A percentile compares a stretch with the other conserved stretches of the same genome.
Evolutionary conservation across 1,140 invertebrate genomes (phyloP).

Genomic region (Hydropsyche tenuis): DNA sequence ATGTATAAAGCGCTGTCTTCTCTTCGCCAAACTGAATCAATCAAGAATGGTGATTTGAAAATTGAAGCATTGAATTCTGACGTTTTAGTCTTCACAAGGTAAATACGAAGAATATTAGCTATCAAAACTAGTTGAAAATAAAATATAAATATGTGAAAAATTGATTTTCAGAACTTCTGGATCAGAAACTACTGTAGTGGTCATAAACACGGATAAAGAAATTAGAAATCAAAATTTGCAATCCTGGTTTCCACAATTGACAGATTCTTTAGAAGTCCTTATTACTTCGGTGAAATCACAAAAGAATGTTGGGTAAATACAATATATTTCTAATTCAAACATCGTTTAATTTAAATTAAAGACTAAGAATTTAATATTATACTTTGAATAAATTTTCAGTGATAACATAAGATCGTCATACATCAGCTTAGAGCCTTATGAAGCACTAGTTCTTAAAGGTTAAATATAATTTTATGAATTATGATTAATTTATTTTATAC

Average conservation of each 20-base stretch:
- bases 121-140: too few species aligned
- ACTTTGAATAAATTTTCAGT: slow-evolving; percentile 1
- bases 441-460: slow-evolving; percentile 27
- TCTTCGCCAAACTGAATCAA: not conserved
- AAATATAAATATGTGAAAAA: too few species aligned
- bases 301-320: slow-evolving; percentile 13
- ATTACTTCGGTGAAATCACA: not conserved
- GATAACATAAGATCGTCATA: not conserved
- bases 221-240: not conserved
- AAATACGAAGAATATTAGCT: too few species aligned
- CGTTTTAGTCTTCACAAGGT: slow-evolving; percentile 25
- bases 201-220: slow-evolving; percentile 3
- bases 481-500: too few species aligned
- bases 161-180: not conserved
- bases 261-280: not conserved
- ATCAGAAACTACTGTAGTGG: not conserved
- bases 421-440: slow-evolving; percentile 8
- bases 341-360: not conserved
- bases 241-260: not conserved
- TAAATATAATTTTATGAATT: not conserved
- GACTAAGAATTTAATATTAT: too few species aligned
- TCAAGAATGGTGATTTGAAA: slow-evolving; percentile 12
- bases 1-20: slow-evolving; percentile 12
- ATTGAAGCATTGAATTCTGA: slow-evolving; percentile 26
- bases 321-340: not conserved